These are phyloP conservation scores for Gastrophryne carolinensis DNA, from an alignment of 2,797 vertebrate species.

Conservation along the genomic window DNA sequence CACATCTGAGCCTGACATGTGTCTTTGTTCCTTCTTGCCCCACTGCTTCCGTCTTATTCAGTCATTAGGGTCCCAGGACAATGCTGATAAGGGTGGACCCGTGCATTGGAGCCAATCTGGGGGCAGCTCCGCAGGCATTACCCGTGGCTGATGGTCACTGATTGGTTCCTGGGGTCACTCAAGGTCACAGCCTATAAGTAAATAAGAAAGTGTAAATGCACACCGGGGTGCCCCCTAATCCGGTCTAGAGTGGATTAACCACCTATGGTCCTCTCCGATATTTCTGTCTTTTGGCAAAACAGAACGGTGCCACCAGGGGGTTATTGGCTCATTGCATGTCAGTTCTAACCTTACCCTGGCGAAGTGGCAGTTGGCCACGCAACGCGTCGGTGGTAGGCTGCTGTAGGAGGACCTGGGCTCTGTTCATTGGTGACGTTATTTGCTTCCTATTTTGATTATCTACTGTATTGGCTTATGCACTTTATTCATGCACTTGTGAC, in stretches of 20 bases:
- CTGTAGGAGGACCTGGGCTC: too few relatives aligned
- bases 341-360: too few relatives aligned
- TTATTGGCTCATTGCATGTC: too few relatives aligned
- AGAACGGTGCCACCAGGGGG: too few relatives aligned
- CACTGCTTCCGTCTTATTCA: slow-evolving; percentile 45
- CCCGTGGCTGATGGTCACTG: slow-evolving; percentile 17
- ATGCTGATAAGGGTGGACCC: slow-evolving; percentile 39
- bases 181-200: slow-evolving; percentile 36
- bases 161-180: slow-evolving; percentile 38
- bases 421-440: too few relatives aligned
- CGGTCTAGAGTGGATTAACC: background rate
- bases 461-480: too few relatives aligned
- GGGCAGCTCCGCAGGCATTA: background rate
- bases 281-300: background rate
- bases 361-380: too few relatives aligned
- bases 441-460: too few relatives aligned
- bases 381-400: too few relatives aligned
- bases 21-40: slow-evolving; percentile 39
- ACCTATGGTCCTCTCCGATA: background rate
- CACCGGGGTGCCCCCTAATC: background rate
- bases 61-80: slow-evolving; percentile 37
- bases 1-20: slow-evolving; percentile 28
- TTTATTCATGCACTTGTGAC: too few relatives aligned
- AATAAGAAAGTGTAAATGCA: slow-evolving; percentile 38
- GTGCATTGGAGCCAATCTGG: slow-evolving; percentile 31